Base-by-base conservation (phyloP, 2,113 vertebrate genomes). In the Nesospiza acunhae region DNA sequence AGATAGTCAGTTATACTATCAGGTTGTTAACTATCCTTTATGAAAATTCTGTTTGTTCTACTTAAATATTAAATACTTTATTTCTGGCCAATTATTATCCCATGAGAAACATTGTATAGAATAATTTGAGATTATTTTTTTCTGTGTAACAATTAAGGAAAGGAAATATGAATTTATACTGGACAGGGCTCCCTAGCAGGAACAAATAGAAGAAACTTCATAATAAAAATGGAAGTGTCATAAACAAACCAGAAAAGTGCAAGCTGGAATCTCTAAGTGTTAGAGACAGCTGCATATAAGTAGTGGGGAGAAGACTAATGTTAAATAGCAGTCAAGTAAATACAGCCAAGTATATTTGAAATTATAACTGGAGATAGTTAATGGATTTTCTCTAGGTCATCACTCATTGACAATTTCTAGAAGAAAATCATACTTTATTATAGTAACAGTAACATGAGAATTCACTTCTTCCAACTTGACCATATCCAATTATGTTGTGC, bases 211-310 rank as follows among this genome's bases (percentile, higher is more conserved):
- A 83, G 20, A 66, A 86, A 77, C n/a, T 53, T 66, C 12, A 60
- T 62, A 13, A 35, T 60, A 78, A 91, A 91, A 67, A 52, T 22
- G 4, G 33, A 84, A 46, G 14, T 67, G 79, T 75, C 53, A 80
- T 60, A 33, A 83, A 75, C n/a, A 64, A 27, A 24, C 4, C 7
- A 78, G 49, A 94, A 85, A 77, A 72, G 13, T 37, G 22, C 46
- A 89, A 84, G 37, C 37, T 67, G 31, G 52, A 50, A 30, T 66
- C 41, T 60, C 9, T 9, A 76, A 70, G 31, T 39, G 44, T 84
- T 81, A 56, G 58, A 87, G 66, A 86, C 79, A 95, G 94, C 90
- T 95, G 94, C 70, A 44, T 66, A 33, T 20, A 93, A 86, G 46
- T 23, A 60, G 33, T 55, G 66, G 39, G 10, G 46, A 60, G 37